These are phyloP conservation scores for Anthoscopus minutus DNA, from an alignment of 2,113 vertebrate genomes.

Conservation along the genomic window DNA sequence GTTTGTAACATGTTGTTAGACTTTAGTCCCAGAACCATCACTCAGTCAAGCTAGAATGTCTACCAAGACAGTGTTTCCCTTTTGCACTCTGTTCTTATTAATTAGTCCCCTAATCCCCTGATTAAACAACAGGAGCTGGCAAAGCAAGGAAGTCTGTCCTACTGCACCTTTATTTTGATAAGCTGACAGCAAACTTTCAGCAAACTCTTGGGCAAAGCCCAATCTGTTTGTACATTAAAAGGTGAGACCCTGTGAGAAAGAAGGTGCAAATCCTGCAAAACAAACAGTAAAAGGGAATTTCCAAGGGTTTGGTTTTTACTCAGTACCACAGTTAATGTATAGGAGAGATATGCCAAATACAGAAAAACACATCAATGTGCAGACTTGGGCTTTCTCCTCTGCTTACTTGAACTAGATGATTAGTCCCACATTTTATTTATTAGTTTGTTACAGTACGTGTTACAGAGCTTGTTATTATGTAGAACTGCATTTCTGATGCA, in stretches of 20 bases:
- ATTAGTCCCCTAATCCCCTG: background rate
- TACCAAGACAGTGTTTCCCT: background rate
- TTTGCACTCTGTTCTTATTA: background rate
- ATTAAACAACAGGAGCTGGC: background rate
- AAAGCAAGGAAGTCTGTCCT: background rate
- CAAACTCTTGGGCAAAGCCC: background rate
- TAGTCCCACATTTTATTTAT: background rate
- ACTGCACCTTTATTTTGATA: background rate
- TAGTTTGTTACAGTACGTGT: background rate
- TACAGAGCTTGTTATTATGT: background rate
- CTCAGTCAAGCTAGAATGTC: background rate
- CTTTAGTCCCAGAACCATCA: background rate
- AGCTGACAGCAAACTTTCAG: background rate
- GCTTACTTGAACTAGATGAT: background rate
- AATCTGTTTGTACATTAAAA: background rate
- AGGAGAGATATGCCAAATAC: background rate
- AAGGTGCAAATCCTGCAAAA: background rate
- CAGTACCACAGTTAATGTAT: background rate
- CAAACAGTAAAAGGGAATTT: background rate
- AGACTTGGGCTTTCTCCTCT: background rate
- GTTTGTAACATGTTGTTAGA: fast-evolving
- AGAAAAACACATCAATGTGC: background rate
- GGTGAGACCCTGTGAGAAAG: background rate
- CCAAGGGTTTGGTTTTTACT: background rate
- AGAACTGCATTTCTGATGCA: background rate